Conservation (phyloP, 2,113 vertebrate genomes). For the Pituophis catenifer region DNA sequence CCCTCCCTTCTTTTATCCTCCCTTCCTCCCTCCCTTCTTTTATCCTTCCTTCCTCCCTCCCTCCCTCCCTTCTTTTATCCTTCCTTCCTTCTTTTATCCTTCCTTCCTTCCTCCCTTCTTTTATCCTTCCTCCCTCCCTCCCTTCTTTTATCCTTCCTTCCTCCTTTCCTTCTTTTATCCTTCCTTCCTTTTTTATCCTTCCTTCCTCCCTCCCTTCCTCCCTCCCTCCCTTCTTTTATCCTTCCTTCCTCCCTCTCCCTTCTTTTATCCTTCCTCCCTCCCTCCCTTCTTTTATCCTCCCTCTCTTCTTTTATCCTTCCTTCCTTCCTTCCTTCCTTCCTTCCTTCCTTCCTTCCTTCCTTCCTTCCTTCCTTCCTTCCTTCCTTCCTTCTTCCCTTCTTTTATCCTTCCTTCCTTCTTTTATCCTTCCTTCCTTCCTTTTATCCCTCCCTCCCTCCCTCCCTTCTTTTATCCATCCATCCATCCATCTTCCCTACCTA, state of each 20-base stretch:
- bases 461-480: too few relatives aligned
- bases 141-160: background rate
- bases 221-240: too few relatives aligned
- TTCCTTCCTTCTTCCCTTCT: background rate
- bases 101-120: background rate
- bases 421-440: background rate
- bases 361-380: too few relatives aligned
- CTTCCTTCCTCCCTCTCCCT: too few relatives aligned
- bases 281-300: too few relatives aligned
- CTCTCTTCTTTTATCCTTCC: background rate
- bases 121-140: background rate
- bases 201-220: accelerated
- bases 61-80: background rate
- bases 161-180: too few relatives aligned
- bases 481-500: too few relatives aligned
- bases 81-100: background rate
- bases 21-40: background rate
- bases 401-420: background rate
- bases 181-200: background rate
- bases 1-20: too few relatives aligned
- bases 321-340: too few relatives aligned
- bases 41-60: too few relatives aligned
- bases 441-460: background rate
- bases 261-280: too few relatives aligned
- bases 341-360: too few relatives aligned